Evolutionary conservation across 2,888 invertebrate genomes (phyloP), one percentile per base, ranked within the genome.

Genomic region (Ptilodon capucinus): DNA sequence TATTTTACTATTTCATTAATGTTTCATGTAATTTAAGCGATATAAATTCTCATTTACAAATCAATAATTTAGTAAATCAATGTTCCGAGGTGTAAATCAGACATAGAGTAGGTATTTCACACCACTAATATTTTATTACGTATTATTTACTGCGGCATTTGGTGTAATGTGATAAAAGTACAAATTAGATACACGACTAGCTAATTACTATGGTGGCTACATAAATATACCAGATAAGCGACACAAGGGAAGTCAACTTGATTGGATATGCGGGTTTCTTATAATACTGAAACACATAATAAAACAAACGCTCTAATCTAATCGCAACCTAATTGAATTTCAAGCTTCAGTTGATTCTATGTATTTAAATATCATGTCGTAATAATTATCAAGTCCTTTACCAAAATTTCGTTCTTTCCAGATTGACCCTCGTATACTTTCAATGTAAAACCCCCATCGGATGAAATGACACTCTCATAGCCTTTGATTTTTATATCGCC

Each of bases 141-240:
- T 18, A 18, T 36, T 18, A 36, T 34, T 48, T 38, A 38, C 38
- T 43, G 17, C 28, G 47, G 49, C 54, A 52, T 48, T 49, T 60
- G 45, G 44, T 47, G 46, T 57, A 60, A 66, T 60, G 54, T 46
- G 50, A 46, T 51, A 52, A 58, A 60, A 56, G 48, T 44, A 50
- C 57, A 54, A 44, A 44, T 55, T 54, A 46, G 50, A 50, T 49
- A 55, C n/a, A n/a, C 66, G 62, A 60, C 44, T 50, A 49, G 57
- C 60, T 79, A 73, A 81, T 76, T 72, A 61, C 66, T 59, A 72
- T 83, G 76, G 77, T 68, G 81, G 86, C 74, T 75, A 70, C 85
- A 86, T 89, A 86, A 88, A 89, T 81, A 81, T 79, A 67, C 64
- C 69, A 76, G 81, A 83, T 84, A 84, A 82, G 79, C 60, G 57